Conservation (phyloP, 2,797 vertebrate genomes). For the Bryconaethiops microstoma region DNA sequence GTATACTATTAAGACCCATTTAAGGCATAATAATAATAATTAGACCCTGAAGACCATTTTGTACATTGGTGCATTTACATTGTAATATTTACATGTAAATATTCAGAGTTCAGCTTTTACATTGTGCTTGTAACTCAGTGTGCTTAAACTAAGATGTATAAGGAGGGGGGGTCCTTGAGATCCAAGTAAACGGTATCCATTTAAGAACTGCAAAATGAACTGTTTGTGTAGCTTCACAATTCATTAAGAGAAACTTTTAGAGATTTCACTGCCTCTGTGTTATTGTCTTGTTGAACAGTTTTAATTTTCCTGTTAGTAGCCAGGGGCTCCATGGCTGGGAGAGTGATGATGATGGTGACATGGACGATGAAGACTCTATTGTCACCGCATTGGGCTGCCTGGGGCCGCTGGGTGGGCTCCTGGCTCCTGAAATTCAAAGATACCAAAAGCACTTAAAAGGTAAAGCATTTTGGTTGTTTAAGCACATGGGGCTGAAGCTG, state of each 20-base stretch:
- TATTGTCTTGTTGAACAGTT: not conserved
- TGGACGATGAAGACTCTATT: constrained; percentile 90
- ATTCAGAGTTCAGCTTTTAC: too few species aligned
- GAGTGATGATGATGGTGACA: constrained; percentile 92
- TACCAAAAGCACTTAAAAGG: constrained; percentile 95
- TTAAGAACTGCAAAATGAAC: too few species aligned
- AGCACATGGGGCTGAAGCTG: not conserved
- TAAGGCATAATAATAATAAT: not conserved
- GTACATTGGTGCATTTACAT: too few species aligned
- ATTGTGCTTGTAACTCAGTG: too few species aligned
- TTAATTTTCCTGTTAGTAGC: constrained; percentile 16
- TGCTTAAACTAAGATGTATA: too few species aligned
- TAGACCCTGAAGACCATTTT: too few species aligned
- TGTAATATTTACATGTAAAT: too few species aligned
- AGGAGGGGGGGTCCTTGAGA: too few species aligned
- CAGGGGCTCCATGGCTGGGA: constrained; percentile 82
- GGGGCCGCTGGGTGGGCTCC: constrained; percentile 92
- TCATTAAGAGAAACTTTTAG: not conserved
- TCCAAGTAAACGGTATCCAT: too few species aligned
- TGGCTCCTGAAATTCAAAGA: constrained; percentile 91
- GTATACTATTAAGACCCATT: not conserved
- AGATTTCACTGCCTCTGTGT: not conserved
- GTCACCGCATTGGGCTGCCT: constrained; percentile 90
- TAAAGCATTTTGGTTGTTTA: constrained; percentile 59
- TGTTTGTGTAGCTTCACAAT: too few species aligned